Conservation (phyloP, 2,797 vertebrate species). For the Chelon auratus region DNA sequence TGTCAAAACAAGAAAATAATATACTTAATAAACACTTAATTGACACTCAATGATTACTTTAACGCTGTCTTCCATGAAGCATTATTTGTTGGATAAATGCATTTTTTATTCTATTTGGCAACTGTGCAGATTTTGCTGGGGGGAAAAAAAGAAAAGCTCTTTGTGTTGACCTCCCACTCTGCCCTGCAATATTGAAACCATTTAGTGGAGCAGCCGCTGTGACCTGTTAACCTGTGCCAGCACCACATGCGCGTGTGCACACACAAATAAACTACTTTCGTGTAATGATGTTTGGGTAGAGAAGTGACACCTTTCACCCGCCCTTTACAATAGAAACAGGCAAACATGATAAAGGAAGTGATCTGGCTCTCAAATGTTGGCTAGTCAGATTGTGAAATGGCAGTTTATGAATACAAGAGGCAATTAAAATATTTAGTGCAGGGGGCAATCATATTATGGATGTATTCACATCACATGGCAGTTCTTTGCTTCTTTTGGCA, state of each 20-base stretch:
- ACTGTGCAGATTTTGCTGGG: not conserved
- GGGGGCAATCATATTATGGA: not conserved
- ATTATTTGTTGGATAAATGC: not conserved
- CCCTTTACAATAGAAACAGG: not conserved
- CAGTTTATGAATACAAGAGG: conserved; percentile 8
- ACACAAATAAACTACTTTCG: conserved; percentile 26
- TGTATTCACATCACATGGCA: not conserved
- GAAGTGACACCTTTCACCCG: conserved; percentile 27
- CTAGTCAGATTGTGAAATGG: conserved; percentile 4
- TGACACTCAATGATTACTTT: too few relatives aligned
- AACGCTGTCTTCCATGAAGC: not conserved
- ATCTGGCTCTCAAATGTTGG: not conserved
- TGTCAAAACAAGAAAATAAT: not conserved
- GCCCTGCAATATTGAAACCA: conserved; percentile 53
- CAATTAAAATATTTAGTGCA: not conserved
- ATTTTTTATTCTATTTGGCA: conserved; percentile 5
- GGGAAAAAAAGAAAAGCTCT: conserved; percentile 13
- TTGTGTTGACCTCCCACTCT: conserved; percentile 31
- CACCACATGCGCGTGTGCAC: not conserved
- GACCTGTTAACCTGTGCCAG: conserved; percentile 39
- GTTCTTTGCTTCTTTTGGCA: not conserved
- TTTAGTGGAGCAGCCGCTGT: conserved; percentile 51
- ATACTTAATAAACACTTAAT: too few relatives aligned
- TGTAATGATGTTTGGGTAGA: conserved; percentile 41
- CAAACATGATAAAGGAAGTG: not conserved